These are phyloP conservation scores for Sitta carolinensis DNA, from an alignment of 2,797 vertebrate species.

Conservation along the genomic window DNA sequence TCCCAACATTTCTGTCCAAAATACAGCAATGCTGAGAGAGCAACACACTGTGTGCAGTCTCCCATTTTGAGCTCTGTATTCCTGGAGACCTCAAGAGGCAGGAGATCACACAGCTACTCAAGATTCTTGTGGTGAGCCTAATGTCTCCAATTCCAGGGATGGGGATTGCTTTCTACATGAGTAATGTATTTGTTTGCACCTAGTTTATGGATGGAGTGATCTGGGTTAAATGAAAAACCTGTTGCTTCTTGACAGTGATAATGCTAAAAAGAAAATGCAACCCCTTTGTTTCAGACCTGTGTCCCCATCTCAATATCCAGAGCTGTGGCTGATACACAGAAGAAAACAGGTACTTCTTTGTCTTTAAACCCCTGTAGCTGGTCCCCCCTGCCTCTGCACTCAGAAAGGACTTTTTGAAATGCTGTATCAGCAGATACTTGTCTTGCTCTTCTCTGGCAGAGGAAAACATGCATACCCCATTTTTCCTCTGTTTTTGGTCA, in stretches of 20 bases:
- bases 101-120: background rate
- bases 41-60: fast-evolving
- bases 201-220: background rate
- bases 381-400: background rate
- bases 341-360: background rate
- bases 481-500: slow-evolving; percentile 7
- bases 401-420: background rate
- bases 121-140: background rate
- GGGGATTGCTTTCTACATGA: background rate
- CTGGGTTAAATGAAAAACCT: background rate
- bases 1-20: background rate
- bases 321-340: background rate
- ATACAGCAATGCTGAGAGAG: background rate
- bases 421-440: background rate
- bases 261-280: background rate
- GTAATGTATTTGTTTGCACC: background rate
- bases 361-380: background rate
- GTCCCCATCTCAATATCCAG: background rate
- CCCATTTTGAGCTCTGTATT: background rate
- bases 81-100: background rate
- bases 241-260: background rate
- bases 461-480: background rate
- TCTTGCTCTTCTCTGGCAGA: background rate
- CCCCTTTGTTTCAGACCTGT: background rate
- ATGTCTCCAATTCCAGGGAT: background rate